These are phyloP conservation scores for Macroglossus sobrinus DNA, from an alignment of 2,113 vertebrate genomes.

Conservation along the genomic window DNA sequence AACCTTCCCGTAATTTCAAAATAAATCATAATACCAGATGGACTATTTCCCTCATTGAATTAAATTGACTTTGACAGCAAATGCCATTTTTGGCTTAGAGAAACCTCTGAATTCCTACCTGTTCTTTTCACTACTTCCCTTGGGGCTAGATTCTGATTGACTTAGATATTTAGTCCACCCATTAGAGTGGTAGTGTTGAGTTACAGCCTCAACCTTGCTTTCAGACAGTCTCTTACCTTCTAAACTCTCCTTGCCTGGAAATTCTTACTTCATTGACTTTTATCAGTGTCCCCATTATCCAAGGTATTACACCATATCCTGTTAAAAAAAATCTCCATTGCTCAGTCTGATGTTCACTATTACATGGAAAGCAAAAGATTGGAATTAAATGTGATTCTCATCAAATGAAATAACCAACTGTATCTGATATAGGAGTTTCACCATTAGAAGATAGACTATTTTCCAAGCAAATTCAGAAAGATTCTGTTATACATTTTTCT, in stretches of 20 bases:
- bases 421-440: not conserved
- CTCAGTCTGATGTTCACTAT: not conserved
- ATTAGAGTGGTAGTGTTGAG: not conserved
- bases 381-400: not conserved
- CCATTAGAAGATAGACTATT: not conserved
- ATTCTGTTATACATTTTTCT: not conserved
- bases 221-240: not conserved
- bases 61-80: conserved; percentile 24
- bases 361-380: not conserved
- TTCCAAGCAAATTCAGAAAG: not conserved
- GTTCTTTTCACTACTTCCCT: not conserved
- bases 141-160: not conserved
- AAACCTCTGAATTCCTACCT: not conserved
- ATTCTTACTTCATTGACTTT: conserved; percentile 30
- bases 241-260: not conserved
- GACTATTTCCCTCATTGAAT: not conserved
- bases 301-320: not conserved
- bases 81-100: not conserved
- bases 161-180: conserved; percentile 2
- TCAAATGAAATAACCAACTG: not conserved
- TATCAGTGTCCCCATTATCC: not conserved
- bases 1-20: conserved; percentile 16
- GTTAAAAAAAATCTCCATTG: conserved; percentile 2
- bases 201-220: not conserved
- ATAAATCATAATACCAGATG: conserved; percentile 37